These are phyloP conservation scores for Ormia ochracea DNA, from an alignment of 2,888 invertebrate species.

Conservation along the genomic window DNA sequence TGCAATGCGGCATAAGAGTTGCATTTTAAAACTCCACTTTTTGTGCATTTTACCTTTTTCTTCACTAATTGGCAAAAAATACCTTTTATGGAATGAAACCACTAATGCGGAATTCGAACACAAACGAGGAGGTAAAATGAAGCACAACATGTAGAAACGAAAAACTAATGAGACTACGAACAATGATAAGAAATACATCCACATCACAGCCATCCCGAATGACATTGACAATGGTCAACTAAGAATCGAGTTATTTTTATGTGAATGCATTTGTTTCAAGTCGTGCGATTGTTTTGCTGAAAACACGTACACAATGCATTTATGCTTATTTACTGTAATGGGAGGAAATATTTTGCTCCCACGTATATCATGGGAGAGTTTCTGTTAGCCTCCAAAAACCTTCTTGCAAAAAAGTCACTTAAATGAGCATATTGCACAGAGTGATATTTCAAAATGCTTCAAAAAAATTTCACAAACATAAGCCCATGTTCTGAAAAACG, in stretches of 20 bases:
- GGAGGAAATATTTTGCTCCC: too few relatives aligned
- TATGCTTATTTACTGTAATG: too few relatives aligned
- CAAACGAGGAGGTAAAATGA: conserved; percentile 11
- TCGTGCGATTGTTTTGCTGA: too few relatives aligned
- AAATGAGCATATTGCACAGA: too few relatives aligned
- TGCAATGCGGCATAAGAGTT: conserved; percentile 29
- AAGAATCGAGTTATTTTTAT: not conserved
- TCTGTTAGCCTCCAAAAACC: too few relatives aligned
- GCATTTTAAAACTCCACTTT: conserved; percentile 49
- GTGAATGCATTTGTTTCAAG: conserved; percentile 13
- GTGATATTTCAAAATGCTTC: too few relatives aligned
- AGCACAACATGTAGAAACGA: conserved; percentile 37
- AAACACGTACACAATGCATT: not conserved
- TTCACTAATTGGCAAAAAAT: conserved; percentile 74
- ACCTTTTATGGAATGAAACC: conserved; percentile 71
- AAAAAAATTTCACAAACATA: too few relatives aligned
- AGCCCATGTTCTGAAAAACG: too few relatives aligned
- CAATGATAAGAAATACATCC: conserved; percentile 48
- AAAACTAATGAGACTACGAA: conserved; percentile 54
- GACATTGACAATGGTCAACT: conserved; percentile 38
- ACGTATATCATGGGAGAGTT: too few relatives aligned
- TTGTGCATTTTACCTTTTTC: conserved; percentile 69
- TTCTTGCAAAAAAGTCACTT: too few relatives aligned
- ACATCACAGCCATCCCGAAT: conserved; percentile 28
- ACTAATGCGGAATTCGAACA: conserved; percentile 54